Evolutionary conservation across 2,888 invertebrate species (phyloP), one percentile per base, ranked within the genome.

Genomic region (Rhamnusium bicolor): DNA sequence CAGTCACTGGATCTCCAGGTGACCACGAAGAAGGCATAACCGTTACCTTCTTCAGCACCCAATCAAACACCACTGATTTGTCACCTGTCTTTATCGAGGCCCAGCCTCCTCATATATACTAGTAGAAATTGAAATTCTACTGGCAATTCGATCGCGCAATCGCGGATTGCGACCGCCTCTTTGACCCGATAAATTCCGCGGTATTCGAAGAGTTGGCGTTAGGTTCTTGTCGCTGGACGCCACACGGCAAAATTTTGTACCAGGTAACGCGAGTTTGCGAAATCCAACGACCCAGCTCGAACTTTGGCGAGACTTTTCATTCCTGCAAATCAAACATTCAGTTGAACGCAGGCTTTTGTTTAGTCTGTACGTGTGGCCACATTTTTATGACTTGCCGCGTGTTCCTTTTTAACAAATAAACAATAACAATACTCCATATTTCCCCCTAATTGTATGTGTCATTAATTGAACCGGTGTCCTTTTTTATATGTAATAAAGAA

Each of bases 61-160:
- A 87, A 87, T 87, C 83, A 82, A 78, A 81, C 79, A 72, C 81
- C 81, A 80, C 83, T 84, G 86, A 87, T 85, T 86, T 87, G 87
- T 87, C 88, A 87, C 88, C 87, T 87, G 87, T 86, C 85, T 82
- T 82, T 77, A 80, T 72, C 80, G 79, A 82, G 78, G 86, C 83
- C 86, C 87, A 79, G 82, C 87, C 88, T 86, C 83, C 86, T 78
- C 82, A 82, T 79, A 82, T 83, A 82, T 78, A 79, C 82, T 75
- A 81, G 76, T 80, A 82, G 80, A 76, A 81, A 79, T 82, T 80
- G 83, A 77, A 79, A 81, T 86, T 84, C 84, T 85, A 85, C 85
- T 85, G 85, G 86, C 81, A 84, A 83, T 66, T 80, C 79, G 78
- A 81, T 78, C 81, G 86, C 86, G 87, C 86, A 86, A 84, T 78